Conservation (phyloP, 2,113 vertebrate species). For the Python bivittatus region DNA sequence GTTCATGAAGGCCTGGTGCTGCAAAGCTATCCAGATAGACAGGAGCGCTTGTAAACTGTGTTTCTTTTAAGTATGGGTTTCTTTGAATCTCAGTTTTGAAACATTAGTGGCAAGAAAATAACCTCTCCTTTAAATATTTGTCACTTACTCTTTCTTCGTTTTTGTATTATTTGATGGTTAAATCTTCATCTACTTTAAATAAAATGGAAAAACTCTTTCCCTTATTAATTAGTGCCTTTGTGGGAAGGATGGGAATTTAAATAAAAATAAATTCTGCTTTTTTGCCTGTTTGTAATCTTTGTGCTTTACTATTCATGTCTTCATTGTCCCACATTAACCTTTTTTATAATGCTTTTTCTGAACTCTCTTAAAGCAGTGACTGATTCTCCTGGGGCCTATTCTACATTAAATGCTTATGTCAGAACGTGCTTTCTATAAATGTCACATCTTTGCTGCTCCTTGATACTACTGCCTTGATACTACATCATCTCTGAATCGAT, state of each 20-base stretch:
- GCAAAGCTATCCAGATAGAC: not conserved
- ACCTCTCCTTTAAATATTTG: not conserved
- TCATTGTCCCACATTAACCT: not conserved
- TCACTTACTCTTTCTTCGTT: constrained; percentile 30
- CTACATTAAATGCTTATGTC: not conserved
- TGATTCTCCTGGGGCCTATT: not conserved
- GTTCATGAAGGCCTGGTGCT: constrained; percentile 8
- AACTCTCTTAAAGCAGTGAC: not conserved
- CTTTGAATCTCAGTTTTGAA: not conserved
- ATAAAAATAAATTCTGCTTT: constrained; percentile 35
- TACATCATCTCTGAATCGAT: not conserved
- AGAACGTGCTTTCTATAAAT: not conserved
- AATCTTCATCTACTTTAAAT: constrained; percentile 67
- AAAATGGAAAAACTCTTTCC: constrained; percentile 46
- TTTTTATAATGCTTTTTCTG: not conserved
- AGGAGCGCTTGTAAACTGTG: not conserved
- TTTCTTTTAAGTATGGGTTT: not conserved
- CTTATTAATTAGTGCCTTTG: constrained; percentile 33
- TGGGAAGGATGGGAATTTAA: constrained; percentile 15
- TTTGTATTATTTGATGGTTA: constrained; percentile 64
- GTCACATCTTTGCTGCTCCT: not conserved
- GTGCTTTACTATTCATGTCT: not conserved
- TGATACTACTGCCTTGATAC: not conserved
- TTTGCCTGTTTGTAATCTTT: constrained; percentile 16
- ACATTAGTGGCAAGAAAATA: constrained; percentile 1